Base-by-base conservation (phyloP, 2,797 vertebrate species). In the Pogonophryne albipinna region DNA sequence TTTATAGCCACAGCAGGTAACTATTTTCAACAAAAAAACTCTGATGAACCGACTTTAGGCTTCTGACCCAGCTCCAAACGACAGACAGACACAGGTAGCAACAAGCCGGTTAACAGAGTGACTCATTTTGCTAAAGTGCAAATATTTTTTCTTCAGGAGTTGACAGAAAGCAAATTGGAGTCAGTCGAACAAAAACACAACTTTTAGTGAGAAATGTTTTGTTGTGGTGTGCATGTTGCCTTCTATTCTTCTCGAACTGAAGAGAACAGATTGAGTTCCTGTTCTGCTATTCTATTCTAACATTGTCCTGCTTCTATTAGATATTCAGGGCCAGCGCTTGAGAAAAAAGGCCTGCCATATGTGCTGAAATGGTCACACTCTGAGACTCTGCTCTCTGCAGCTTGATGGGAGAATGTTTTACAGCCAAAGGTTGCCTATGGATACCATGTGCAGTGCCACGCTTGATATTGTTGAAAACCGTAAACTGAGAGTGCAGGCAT, bases 331-430 rank as follows among this genome's bases (percentile, higher is more conserved):
- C 56, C 50, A 50, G 72, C 12, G 10, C 34, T 31, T 12, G n/a
- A 44, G 50, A 51, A 64, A 45, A 59, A 71, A 59, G 17, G 17
- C 34, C 61, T 53, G 57, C 71, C 75, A 65, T 78, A 75, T 77
- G 76, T 83, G 73, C 83, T 83, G 67, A 71, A 85, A 83, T 47
- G 57, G 66, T 79, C 71, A 66, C 63, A 74, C 38, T 77, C 42
- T 15, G 56, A 74, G 57, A 49, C 64, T 45, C 57, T 59, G 52
- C 65, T 74, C 68, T 76, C 60, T 74, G 64, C 78, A 76, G 74
- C 71, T 74, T 71, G 70, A 78, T 81, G 73, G 38, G 71, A 55
- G 34, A 66, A 45, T 55, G 50, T 72, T 76, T 70, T 66, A 27
- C 2, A 13, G 70, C 68, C 53, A 63, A 65, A 78, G 69, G 49